phyloP scores from a whole-genome alignment of 53 echinoderm and acorn worm species.

The Pentamera pediparva region DNA sequence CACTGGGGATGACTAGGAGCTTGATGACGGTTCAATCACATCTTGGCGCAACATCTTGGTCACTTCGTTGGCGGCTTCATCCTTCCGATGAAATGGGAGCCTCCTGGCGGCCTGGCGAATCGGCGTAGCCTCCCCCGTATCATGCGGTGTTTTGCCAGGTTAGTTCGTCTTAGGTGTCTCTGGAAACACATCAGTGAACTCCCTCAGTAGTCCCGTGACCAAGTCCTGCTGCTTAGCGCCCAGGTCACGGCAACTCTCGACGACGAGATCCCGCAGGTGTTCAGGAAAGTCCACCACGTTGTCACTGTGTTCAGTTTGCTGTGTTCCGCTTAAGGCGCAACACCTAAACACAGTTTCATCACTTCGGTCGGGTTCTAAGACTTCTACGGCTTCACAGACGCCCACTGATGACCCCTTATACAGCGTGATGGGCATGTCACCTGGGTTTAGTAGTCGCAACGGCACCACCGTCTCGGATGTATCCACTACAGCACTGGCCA shows the following conservation, averaged over 20 bases:
- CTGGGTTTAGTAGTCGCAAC: conserved; percentile 21
- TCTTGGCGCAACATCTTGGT: conserved; percentile 41
- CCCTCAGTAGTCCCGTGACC: background rate
- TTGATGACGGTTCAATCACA: conserved; percentile 44
- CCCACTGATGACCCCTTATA: conserved; percentile 30
- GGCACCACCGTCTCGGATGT: background rate
- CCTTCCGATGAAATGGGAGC: conserved; percentile 30
- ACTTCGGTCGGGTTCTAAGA: background rate
- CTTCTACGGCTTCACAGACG: conserved; percentile 12
- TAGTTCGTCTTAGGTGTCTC: conserved; percentile 6
- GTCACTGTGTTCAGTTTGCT: background rate
- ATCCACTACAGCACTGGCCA: background rate
- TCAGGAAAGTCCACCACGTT: background rate
- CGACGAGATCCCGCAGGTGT: background rate
- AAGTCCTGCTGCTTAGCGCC: background rate
- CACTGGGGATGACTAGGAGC: conserved; percentile 53
- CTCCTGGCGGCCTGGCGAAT: conserved; percentile 38
- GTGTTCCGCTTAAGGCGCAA: background rate
- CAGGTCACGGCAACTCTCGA: background rate
- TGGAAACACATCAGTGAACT: conserved; percentile 23
- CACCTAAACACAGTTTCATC: background rate
- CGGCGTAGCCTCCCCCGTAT: background rate
- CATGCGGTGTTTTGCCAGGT: conserved; percentile 32
- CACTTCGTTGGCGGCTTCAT: conserved; percentile 38
- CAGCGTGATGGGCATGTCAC: conserved; percentile 13